Percentiles rank a stretch among this genome's conserved stretches.
phyloP scores from a whole-genome alignment of 2,797 vertebrate genomes.

The Zalophus californianus region DNA sequence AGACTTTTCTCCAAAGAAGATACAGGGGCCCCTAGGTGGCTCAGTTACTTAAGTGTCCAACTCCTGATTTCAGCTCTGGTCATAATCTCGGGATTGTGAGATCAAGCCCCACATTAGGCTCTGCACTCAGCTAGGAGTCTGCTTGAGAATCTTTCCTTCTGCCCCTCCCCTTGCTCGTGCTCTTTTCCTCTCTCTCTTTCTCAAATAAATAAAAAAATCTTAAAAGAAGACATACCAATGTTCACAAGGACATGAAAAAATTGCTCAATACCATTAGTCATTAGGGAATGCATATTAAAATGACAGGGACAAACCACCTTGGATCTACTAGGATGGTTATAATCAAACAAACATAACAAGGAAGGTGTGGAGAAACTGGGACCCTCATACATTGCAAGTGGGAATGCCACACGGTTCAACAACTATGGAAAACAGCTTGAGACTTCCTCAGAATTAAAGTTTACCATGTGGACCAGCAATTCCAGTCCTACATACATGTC shows the following conservation, averaged over 20 bases:
- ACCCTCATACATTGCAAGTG: accelerated
- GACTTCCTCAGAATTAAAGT: not conserved
- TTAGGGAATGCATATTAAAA: not conserved
- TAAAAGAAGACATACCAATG: not conserved
- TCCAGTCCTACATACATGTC: not conserved
- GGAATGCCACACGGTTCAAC: not conserved
- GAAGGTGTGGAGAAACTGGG: not conserved
- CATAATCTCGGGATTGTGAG: not conserved
- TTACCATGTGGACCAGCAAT: not conserved
- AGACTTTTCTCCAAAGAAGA: not conserved
- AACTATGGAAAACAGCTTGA: not conserved
- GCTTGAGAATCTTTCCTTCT: not conserved
- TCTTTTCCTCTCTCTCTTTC: not conserved
- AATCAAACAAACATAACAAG: not conserved
- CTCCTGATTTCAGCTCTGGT: not conserved
- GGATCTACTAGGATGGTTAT: not conserved
- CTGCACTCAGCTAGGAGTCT: not conserved
- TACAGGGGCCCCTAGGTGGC: not conserved
- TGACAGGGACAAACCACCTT: not conserved
- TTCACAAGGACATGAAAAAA: not conserved
- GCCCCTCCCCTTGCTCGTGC: not conserved
- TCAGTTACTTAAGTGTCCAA: not conserved
- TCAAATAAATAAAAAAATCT: not conserved
- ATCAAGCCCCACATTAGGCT: not conserved
- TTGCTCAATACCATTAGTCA: not conserved